These are phyloP conservation scores for Parazoanthus atlanticus DNA, from an alignment of 92 coral and sea anemone genomes.

Conservation along the genomic window DNA sequence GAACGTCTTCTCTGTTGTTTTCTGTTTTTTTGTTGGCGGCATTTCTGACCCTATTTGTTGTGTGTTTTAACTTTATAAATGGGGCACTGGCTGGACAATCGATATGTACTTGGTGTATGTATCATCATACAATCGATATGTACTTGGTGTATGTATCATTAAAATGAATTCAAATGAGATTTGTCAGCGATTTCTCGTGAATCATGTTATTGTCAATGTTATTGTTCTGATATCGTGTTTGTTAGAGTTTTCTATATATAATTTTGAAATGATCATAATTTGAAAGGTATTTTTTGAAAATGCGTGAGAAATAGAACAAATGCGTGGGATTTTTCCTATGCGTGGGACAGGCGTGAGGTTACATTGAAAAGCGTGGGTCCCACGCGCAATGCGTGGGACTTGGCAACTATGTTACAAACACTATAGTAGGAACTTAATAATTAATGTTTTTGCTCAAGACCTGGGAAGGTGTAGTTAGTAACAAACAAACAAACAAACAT, in stretches of 20 bases:
- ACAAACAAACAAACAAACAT: too few relatives aligned
- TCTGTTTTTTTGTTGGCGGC: slow-evolving; percentile 28
- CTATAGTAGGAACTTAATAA: too few relatives aligned
- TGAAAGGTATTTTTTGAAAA: slow-evolving; percentile 41
- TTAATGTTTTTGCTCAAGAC: too few relatives aligned
- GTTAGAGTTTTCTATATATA: slow-evolving; percentile 30
- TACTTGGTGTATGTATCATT: slow-evolving; percentile 29
- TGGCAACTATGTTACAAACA: background rate
- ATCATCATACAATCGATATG: slow-evolving; percentile 20
- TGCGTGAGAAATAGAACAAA: slow-evolving; percentile 45
- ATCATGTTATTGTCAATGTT: slow-evolving; percentile 15
- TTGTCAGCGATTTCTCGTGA: slow-evolving; percentile 30
- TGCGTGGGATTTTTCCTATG: slow-evolving; percentile 35
- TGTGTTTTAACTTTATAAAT: slow-evolving; percentile 31
- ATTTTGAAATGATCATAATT: slow-evolving; percentile 46
- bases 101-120: slow-evolving; percentile 6
- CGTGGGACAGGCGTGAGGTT: slow-evolving; percentile 47
- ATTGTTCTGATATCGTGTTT: slow-evolving; percentile 18
- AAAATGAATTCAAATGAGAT: slow-evolving; percentile 15
- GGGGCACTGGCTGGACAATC: slow-evolving; percentile 21
- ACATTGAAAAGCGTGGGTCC: slow-evolving; percentile 43
- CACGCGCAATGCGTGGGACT: slow-evolving; percentile 40
- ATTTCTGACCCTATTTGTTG: slow-evolving; percentile 18
- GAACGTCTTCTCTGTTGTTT: slow-evolving; percentile 20
- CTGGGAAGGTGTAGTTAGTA: too few relatives aligned